Base-by-base conservation (phyloP, 2,797 vertebrate genomes). In the Acipenser ruthenus region DNA sequence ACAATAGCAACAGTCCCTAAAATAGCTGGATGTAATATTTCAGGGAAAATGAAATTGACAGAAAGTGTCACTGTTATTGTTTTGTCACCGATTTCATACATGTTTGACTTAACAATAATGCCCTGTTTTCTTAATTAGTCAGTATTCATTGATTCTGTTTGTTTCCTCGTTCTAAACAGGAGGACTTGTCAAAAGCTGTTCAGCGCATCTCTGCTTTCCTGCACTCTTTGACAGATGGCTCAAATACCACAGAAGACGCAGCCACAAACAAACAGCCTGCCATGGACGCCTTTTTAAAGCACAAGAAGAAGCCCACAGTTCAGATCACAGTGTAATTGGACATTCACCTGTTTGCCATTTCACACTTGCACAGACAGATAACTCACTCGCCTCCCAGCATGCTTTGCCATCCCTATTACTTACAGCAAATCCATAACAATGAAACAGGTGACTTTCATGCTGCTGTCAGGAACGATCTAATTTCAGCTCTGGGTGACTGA, bases 381-480 rank as follows among this genome's bases (percentile, higher is more conserved):
- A 93, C 95, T 96, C 93, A 93, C 93, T 96, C 93, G 93, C 89
- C 92, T 92, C 88, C 92, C 90, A 90, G 90, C 92, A 95, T 92
- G 93, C 95, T 91, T 94, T 94, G 92, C 92, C 90, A 88, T 89
- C 81, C 85, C 90, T 81, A 90, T 93, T 89, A 93, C 95, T 95
- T 91, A 93, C 94, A 93, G 94, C 94, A 95, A 93, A 99, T 99
- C 96, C 94, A 99, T 98, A 98, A 99, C 95, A 98, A 98, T 98
- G 96, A 97, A 98, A 96, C 96, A 99, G 96, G 96, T 99, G 96
- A 99, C 96, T 98, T 99, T 99, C 96, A 99, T 99, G 96, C 95
- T 96, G 94, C 96, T 99, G 96, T 99, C 96, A 98, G 95, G 95
- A 98, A 94, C 93, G 93, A 99, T 99, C 96, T 98, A 95, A 99